These are phyloP conservation scores for Cheumatopsyche charites DNA, from an alignment of 1,140 invertebrate species.

Conservation along the genomic window DNA sequence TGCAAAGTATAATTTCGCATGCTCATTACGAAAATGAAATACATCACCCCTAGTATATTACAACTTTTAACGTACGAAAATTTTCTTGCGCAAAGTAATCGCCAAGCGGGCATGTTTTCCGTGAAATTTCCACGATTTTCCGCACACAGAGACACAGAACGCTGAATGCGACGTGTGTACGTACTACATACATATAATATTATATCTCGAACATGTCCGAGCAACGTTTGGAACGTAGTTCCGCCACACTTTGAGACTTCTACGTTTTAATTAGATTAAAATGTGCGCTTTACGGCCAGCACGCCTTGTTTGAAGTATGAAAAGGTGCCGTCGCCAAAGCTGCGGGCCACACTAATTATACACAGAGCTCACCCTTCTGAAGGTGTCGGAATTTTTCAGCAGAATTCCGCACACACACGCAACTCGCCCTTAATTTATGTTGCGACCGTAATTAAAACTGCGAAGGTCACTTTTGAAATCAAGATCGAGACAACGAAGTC, in stretches of 20 bases:
- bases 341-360: slow-evolving; percentile 2
- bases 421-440: slow-evolving; percentile 19
- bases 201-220: neutral
- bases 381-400: slow-evolving; percentile 7
- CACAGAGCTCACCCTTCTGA: too few species aligned
- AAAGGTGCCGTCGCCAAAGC: neutral
- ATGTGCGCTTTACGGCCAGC: slow-evolving; percentile 10
- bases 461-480: slow-evolving; percentile 9
- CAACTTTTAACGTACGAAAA: slow-evolving; percentile 19
- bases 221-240: slow-evolving; percentile 17
- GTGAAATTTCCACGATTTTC: slow-evolving; percentile 8
- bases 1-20: too few species aligned
- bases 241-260: slow-evolving; percentile 10
- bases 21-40: too few species aligned
- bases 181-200: too few species aligned
- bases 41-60: too few species aligned
- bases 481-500: neutral
- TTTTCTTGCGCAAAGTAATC: neutral
- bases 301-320: slow-evolving; percentile 21
- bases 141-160: neutral
- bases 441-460: slow-evolving; percentile 25
- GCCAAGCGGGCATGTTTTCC: neutral
- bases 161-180: too few species aligned
- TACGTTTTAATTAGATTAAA: slow-evolving; percentile 23
- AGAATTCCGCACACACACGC: slow-evolving; percentile 21